Base-by-base conservation (phyloP, 2,113 vertebrate species). In the Anguilla rostrata region DNA sequence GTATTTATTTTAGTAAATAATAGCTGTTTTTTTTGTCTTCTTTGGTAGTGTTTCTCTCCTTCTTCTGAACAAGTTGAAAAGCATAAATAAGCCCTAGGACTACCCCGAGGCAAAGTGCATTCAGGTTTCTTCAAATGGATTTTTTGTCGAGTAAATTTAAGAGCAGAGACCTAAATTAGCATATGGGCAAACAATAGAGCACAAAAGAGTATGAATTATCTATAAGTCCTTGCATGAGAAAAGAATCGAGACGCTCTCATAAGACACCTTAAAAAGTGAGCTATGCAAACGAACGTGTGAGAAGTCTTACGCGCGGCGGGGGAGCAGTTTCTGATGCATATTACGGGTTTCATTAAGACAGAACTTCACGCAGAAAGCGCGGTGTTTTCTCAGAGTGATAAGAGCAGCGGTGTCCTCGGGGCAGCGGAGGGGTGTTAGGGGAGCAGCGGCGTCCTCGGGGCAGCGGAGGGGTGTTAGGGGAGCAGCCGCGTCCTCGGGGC, bases 1-100 rank as follows among this genome's bases (percentile, higher is more conserved):
- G 26, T 66, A 66, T 66, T 66, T 26, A 66, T 66, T 66, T 66
- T 26, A 66, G 60, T 66, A 66, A 66, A 66, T 66, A 82, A 26
- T 66, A 53, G 81, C 20, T 43, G 15, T 79, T 40, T 53, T 71
- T 14, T 39, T 66, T 20, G 20, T 66, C 78, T 56, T 80, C 16
- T 80, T 85, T 81, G 49, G 11, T 80, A 22, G 16, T 49, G 39
- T 80, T 39, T 80, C 26, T 14, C n/a, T n/a, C 39, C 29, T 80
- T 85, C 46, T 34, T 15, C 56, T 63, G 60, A 86, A 63, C 26
- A 22, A 66, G 56, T 26, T 86, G 85, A 82, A 60, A 26, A 41
- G 16, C 5, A 39, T 41, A 80, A 39, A 80, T 15, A 80, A 80
- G 78, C 39, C 39, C 15, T 11, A 41, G 78, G 78, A 41, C 40